Conservation (phyloP, 2,113 vertebrate genomes). For the Mixornis gularis region DNA sequence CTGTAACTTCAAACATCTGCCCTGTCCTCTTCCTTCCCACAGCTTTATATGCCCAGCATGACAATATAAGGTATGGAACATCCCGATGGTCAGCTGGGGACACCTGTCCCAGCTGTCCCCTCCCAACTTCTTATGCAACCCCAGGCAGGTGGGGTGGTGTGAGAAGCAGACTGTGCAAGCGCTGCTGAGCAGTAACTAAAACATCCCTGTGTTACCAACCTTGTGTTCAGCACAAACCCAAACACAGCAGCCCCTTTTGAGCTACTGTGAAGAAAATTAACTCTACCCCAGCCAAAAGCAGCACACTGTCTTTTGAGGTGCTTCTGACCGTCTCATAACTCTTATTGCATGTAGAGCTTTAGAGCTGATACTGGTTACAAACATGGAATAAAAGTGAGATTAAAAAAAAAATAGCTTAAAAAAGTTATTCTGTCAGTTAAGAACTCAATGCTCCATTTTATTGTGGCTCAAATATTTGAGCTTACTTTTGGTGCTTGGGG, state of each 20-base stretch:
- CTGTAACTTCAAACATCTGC: background rate
- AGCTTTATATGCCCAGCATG: background rate
- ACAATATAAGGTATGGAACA: background rate
- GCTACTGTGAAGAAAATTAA: background rate
- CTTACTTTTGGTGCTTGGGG: background rate
- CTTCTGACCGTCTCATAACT: background rate
- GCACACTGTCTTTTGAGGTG: background rate
- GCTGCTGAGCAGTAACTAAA: background rate
- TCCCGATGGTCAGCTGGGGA: background rate
- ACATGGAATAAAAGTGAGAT: background rate
- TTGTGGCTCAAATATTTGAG: background rate
- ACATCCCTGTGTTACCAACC: background rate
- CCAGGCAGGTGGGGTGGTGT: background rate
- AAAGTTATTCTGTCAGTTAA: background rate
- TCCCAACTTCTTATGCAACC: background rate
- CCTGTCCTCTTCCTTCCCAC: background rate
- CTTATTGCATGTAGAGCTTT: rapidly evolving
- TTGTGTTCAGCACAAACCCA: background rate
- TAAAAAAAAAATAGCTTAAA: background rate
- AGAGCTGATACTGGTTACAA: background rate
- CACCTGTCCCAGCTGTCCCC: background rate
- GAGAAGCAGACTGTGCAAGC: background rate
- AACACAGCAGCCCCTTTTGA: background rate
- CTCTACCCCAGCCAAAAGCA: background rate
- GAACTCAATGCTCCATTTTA: background rate